A percentile compares a stretch with the other conserved stretches of the same genome.
Conservation (phyloP, 2,888 invertebrate genomes). For the Ochropacha duplaris region DNA sequence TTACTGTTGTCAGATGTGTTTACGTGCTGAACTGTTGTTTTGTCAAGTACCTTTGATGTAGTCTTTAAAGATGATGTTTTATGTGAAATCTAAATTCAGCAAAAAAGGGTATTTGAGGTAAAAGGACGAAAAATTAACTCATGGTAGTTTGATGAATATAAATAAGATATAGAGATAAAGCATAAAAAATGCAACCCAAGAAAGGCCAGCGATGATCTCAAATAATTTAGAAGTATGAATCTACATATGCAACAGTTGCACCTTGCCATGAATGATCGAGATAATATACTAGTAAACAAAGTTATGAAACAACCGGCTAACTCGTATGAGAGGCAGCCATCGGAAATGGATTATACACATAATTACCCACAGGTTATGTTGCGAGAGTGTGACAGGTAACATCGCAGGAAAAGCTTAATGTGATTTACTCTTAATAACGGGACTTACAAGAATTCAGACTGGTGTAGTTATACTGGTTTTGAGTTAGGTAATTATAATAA, state of each 20-base stretch:
- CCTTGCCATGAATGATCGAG: constrained; percentile 6
- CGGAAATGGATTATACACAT: constrained; percentile 42
- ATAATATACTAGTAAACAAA: constrained; percentile 10
- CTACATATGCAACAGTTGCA: neutral
- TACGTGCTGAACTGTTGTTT: constrained; percentile 42
- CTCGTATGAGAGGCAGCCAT: constrained; percentile 13
- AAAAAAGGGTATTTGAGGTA: neutral
- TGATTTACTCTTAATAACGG: constrained; percentile 54
- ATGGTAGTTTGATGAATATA: no score
- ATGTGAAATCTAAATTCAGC: neutral
- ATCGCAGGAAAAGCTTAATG: constrained; percentile 47
- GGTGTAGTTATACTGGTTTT: constrained; percentile 31
- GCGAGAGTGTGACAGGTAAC: constrained; percentile 35
- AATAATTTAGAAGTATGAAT: no score
- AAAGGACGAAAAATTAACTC: no score
- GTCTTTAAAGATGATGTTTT: constrained; percentile 22
- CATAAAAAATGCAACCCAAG: neutral
- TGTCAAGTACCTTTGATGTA: constrained; percentile 29
- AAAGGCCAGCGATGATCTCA: neutral
- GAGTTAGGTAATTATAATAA: constrained; percentile 18
- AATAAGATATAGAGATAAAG: no score
- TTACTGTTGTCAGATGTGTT: constrained; percentile 38
- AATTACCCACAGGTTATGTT: constrained; percentile 32
- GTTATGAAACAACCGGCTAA: constrained; percentile 3
- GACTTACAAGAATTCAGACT: constrained; percentile 27